Evolutionary conservation across 2,797 vertebrate genomes (phyloP).

Genomic region (Poeciliopsis gracilis): DNA sequence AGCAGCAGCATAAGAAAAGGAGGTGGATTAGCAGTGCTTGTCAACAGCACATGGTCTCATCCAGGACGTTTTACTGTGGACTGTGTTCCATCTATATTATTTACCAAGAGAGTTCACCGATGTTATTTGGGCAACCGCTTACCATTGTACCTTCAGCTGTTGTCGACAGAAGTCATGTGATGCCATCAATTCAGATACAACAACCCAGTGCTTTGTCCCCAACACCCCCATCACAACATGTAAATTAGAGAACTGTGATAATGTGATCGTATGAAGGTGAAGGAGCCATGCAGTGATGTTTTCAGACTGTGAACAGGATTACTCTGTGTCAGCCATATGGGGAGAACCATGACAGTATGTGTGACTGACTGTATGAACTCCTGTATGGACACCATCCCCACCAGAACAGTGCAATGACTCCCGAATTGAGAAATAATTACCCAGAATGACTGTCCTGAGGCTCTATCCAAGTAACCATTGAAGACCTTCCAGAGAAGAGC

Average conservation of each 20-base stretch:
- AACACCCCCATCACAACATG: too few species aligned
- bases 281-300: background rate
- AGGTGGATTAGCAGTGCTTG: background rate
- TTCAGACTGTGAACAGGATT: background rate
- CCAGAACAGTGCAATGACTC: too few species aligned
- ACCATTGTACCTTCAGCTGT: background rate
- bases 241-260: background rate
- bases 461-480: background rate
- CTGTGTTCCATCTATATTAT: constrained; percentile 1
- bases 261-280: background rate
- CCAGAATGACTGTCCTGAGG: background rate
- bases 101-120: background rate
- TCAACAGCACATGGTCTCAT: background rate
- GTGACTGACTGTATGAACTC: background rate
- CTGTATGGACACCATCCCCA: background rate
- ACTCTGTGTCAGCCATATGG: background rate
- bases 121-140: background rate
- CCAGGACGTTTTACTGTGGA: background rate
- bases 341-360: background rate
- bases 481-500: background rate
- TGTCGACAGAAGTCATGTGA: background rate
- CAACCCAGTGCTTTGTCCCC: background rate
- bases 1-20: background rate
- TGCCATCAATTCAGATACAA: background rate
- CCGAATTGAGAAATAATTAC: background rate